phyloP scores from a whole-genome alignment of 2,113 vertebrate genomes.

The Isurus oxyrinchus region DNA sequence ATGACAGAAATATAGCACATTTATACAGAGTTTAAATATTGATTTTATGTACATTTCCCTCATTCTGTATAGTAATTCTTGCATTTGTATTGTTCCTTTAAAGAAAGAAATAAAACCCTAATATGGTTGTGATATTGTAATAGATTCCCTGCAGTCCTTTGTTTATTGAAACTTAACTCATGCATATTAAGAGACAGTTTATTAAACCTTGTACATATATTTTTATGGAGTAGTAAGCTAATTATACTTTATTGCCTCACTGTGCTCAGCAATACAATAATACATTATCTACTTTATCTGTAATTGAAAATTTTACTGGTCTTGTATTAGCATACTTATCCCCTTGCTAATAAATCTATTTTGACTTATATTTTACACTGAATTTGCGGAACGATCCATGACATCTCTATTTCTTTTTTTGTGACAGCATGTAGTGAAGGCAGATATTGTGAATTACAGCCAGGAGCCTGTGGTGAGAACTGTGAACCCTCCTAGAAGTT shows the following conservation, averaged over 20 bases:
- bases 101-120: not conserved
- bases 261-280: constrained; percentile 37
- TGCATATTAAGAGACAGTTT: not conserved
- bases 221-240: constrained; percentile 7
- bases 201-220: not conserved
- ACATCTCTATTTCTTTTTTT: constrained; percentile 42
- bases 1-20: not conserved
- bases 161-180: not conserved
- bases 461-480: constrained; percentile 82
- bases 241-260: not conserved
- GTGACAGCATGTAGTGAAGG: constrained; percentile 88
- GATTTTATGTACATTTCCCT: not conserved
- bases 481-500: constrained; percentile 80
- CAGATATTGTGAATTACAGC: constrained; percentile 98
- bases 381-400: constrained; percentile 11
- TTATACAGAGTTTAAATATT: not conserved
- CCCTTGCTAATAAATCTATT: constrained; percentile 7
- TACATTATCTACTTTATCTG: constrained; percentile 41
- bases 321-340: not conserved
- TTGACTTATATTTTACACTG: not conserved
- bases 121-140: not conserved
- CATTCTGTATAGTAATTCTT: not conserved
- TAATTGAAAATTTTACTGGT: constrained; percentile 37
- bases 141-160: not conserved
- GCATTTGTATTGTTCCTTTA: not conserved